Evolutionary conservation across 2,113 vertebrate species (phyloP).

Genomic region (Lasiurus cinereus): DNA sequence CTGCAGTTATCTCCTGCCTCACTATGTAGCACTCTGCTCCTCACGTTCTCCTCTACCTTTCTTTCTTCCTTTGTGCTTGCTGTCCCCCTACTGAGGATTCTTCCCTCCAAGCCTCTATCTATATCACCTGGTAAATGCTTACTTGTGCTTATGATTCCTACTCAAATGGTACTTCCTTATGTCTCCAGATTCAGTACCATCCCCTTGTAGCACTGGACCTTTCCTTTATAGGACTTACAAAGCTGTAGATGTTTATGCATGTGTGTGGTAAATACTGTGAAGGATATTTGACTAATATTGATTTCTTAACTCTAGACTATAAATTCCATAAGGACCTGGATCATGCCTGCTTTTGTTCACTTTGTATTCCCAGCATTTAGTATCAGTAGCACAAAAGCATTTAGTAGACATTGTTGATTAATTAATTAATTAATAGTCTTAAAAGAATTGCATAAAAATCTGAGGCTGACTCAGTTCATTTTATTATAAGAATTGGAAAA

Average conservation of each 20-base stretch:
- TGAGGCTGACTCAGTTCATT: not conserved
- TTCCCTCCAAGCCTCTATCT: not conserved
- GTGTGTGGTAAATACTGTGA: not conserved
- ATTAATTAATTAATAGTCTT: not conserved
- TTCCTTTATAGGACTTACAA: not conserved
- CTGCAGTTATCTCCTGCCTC: not conserved
- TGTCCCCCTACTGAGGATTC: not conserved
- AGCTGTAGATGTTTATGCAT: not conserved
- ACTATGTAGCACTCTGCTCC: too few relatives aligned
- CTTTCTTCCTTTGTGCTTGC: not conserved
- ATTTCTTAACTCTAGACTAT: not conserved
- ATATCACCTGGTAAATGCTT: not conserved
- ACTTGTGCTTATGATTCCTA: not conserved
- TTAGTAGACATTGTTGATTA: not conserved
- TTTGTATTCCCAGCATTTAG: not conserved
- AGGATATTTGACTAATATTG: slow-evolving; percentile 19
- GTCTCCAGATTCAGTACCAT: not conserved
- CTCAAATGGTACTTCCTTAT: not conserved
- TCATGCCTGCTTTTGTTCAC: not conserved
- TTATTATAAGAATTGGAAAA: not conserved
- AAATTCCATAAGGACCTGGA: not conserved
- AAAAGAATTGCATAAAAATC: not conserved
- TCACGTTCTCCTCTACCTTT: not conserved
- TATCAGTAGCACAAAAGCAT: not conserved
- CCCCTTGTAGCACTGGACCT: not conserved